Conservation (phyloP, 2,113 vertebrate species). For the Myodes glareolus region DNA sequence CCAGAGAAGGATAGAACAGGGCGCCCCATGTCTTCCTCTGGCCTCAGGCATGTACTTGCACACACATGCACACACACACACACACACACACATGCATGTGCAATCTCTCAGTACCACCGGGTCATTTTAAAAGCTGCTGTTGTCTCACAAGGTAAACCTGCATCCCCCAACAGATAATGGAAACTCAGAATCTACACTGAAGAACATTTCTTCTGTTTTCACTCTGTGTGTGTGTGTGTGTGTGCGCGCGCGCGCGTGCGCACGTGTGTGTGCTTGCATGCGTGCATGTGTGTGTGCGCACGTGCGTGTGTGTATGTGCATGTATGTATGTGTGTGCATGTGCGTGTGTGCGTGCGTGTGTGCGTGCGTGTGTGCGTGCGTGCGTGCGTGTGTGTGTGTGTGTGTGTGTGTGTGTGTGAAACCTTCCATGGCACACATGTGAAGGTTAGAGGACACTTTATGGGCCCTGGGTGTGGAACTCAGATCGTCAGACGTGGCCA, state of each 20-base stretch:
- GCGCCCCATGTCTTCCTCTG: too few species aligned
- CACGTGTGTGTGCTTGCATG: neutral
- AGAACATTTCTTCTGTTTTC: neutral
- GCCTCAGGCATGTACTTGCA: too few species aligned
- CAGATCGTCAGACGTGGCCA: too few species aligned
- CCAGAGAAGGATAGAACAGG: too few species aligned
- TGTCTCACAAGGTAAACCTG: conserved; percentile 29
- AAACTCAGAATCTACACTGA: neutral
- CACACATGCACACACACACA: too few species aligned
- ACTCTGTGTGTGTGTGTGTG: neutral
- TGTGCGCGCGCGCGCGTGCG: too few species aligned
- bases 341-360: too few species aligned
- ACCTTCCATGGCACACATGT: neutral
- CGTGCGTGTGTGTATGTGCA: neutral
- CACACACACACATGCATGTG: neutral
- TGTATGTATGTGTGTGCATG: too few species aligned
- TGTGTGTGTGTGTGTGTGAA: neutral
- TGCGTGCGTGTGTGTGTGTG: accelerated
- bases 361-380: too few species aligned
- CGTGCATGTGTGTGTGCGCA: too few species aligned
- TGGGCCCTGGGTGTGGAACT: neutral
- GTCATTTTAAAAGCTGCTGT: conserved; percentile 1
- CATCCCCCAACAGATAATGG: neutral
- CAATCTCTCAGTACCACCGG: neutral
- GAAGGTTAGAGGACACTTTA: neutral